Evolutionary conservation across 2,797 vertebrate genomes (phyloP).

Genomic region (Rhinogobio ventralis): DNA sequence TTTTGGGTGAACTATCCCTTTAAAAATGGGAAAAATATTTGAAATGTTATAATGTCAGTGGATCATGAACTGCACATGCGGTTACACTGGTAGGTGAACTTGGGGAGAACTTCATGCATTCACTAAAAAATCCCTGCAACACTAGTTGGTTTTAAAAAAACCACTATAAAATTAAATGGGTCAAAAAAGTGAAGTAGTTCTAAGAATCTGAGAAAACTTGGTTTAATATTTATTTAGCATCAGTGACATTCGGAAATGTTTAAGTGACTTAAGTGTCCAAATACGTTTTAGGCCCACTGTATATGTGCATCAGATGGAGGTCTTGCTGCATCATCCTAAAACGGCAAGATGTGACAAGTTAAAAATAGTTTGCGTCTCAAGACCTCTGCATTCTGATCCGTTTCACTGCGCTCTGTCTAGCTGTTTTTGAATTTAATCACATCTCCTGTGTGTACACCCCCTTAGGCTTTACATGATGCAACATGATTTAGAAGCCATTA

Average conservation of each 20-base stretch:
- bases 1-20: too few species aligned
- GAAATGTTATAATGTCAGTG: neutral
- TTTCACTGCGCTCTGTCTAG: neutral
- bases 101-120: neutral
- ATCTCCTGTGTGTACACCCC: neutral
- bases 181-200: neutral
- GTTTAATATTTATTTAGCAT: neutral
- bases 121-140: neutral
- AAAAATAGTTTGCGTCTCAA: neutral
- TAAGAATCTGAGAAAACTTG: neutral
- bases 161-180: neutral
- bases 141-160: neutral
- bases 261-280: neutral
- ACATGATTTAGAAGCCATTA: conserved; percentile 24
- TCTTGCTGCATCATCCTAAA: neutral
- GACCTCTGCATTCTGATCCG: neutral
- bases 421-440: neutral
- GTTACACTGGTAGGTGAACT: neutral
- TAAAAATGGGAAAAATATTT: neutral
- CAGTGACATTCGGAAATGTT: neutral
- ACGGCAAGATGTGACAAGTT: neutral
- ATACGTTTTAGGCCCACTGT: neutral
- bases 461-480: neutral
- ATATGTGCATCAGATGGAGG: neutral
- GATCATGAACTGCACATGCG: neutral